Percentiles rank a stretch among this genome's conserved stretches.
phyloP scores from a whole-genome alignment of 2,113 vertebrate species.

The Columba janthina region DNA sequence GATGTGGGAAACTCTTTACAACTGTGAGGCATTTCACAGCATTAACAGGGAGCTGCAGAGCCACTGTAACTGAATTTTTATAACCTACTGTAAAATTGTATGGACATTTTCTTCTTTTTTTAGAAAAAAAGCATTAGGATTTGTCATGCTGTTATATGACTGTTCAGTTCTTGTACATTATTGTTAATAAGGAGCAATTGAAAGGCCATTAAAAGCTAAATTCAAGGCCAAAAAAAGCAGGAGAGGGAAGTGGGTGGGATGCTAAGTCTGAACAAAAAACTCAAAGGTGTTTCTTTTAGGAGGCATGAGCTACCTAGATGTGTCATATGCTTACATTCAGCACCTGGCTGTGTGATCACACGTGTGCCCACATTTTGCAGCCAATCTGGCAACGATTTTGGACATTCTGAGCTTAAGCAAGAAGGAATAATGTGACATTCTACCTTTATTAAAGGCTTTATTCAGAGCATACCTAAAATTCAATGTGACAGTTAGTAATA shows the following conservation, averaged over 20 bases:
- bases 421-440: not conserved
- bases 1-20: constrained; percentile 18
- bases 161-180: constrained; percentile 21
- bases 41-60: constrained; percentile 33
- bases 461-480: not conserved
- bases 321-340: not conserved
- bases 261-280: not conserved
- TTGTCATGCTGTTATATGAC: not conserved
- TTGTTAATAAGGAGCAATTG: not conserved
- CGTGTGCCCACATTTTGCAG: fast-evolving
- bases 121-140: not conserved
- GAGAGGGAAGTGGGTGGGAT: not conserved
- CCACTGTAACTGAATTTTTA: not conserved
- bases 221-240: not conserved
- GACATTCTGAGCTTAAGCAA: not conserved
- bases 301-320: not conserved
- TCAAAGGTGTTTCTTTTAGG: not conserved
- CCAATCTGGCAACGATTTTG: not conserved
- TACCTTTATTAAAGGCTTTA: not conserved
- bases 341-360: not conserved
- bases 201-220: not conserved
- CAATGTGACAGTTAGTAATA: not conserved
- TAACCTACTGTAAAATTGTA: constrained; percentile 26
- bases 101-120: not conserved
- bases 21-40: constrained; percentile 14